phyloP scores from a whole-genome alignment of 2,888 invertebrate genomes.

The Diplazon laetatorius region DNA sequence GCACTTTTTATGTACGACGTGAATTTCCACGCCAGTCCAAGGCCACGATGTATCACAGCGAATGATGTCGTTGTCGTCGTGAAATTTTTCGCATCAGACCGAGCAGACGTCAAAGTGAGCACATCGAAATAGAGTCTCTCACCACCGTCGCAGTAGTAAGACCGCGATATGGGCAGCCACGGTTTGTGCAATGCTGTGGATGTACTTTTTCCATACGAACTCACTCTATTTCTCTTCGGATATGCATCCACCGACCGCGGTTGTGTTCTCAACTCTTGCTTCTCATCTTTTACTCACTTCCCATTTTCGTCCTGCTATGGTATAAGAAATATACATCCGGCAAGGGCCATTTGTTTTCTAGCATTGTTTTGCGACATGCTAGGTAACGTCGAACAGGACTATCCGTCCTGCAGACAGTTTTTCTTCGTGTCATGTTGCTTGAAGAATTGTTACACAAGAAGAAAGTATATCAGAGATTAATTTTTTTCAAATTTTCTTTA shows the following conservation, averaged over 20 bases:
- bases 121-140: slow-evolving; percentile 9
- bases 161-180: slow-evolving; percentile 40
- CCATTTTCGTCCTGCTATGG: slow-evolving; percentile 48
- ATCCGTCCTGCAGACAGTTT: slow-evolving; percentile 75
- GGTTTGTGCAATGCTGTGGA: not conserved
- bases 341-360: slow-evolving; percentile 76
- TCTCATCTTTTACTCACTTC: slow-evolving; percentile 35
- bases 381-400: slow-evolving; percentile 67
- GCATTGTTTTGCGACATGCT: slow-evolving; percentile 73
- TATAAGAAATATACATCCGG: slow-evolving; percentile 76
- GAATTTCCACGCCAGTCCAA: not conserved
- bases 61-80: not conserved
- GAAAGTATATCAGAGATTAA: too few relatives aligned
- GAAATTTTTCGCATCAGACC: slow-evolving; percentile 1
- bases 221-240: slow-evolving; percentile 8
- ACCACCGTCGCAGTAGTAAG: slow-evolving; percentile 37
- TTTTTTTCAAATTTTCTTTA: too few relatives aligned
- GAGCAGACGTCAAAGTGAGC: slow-evolving; percentile 12
- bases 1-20: not conserved
- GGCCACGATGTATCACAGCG: not conserved
- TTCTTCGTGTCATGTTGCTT: too few relatives aligned
- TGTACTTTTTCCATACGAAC: not conserved
- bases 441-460: too few relatives aligned
- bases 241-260: not conserved
- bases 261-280: slow-evolving; percentile 22